A percentile compares a stretch with the other conserved stretches of the same genome.
Evolutionary conservation across 2,888 invertebrate genomes (phyloP).

Genomic region (Polymixis flavicincta): DNA sequence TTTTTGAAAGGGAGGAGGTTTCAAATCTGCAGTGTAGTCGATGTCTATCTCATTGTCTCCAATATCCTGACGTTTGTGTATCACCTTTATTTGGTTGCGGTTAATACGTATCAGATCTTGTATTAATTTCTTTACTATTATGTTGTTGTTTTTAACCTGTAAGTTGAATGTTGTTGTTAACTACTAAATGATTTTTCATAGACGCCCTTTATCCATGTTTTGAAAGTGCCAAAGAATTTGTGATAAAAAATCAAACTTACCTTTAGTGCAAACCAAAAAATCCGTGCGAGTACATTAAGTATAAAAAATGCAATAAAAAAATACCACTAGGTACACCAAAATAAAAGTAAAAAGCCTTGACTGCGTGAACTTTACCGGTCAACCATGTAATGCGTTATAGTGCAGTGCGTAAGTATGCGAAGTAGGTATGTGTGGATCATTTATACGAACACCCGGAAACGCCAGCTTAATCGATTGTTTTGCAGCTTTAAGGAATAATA

Average conservation of each 20-base stretch:
- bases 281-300: constrained; percentile 33
- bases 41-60: constrained; percentile 78
- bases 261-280: constrained; percentile 25
- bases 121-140: constrained; percentile 46
- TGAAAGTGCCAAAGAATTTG: neutral
- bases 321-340: neutral
- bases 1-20: constrained; percentile 74
- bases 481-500: neutral
- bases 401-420: constrained; percentile 11
- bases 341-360: constrained; percentile 19
- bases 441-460: neutral
- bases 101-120: constrained; percentile 52
- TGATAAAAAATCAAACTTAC: constrained; percentile 48
- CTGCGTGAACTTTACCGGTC: constrained; percentile 18
- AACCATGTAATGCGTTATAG: constrained; percentile 22
- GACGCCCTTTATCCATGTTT: neutral
- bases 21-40: constrained; percentile 70
- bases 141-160: constrained; percentile 50
- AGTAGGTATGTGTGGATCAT: neutral
- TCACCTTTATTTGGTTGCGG: constrained; percentile 27
- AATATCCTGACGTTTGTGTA: constrained; percentile 71
- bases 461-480: neutral
- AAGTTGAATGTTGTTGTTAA: constrained; percentile 20
- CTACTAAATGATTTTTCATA: neutral
- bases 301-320: neutral